phyloP scores from a whole-genome alignment of 1,140 invertebrate genomes.

The Scaptomyza hsui region DNA sequence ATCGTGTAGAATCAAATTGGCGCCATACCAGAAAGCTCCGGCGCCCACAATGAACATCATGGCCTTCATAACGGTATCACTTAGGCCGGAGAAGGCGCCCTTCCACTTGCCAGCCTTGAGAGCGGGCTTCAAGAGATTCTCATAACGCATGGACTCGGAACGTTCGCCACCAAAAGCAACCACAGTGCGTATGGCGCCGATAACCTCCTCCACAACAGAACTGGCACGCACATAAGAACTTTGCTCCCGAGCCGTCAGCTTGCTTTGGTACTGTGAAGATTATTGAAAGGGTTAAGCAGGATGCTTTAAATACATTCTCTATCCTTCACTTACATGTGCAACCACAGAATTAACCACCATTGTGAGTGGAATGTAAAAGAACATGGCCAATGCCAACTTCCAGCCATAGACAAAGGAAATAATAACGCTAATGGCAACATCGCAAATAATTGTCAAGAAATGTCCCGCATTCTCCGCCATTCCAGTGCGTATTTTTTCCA shows the following conservation, averaged over 20 bases:
- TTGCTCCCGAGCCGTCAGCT: conserved; percentile 88
- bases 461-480: conserved; percentile 94
- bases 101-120: conserved; percentile 87
- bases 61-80: conserved; percentile 91
- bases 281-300: conserved; percentile 70
- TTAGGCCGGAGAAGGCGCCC: conserved; percentile 89
- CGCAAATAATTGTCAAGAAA: conserved; percentile 88
- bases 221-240: conserved; percentile 90
- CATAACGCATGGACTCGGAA: conserved; percentile 89
- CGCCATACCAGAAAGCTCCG: conserved; percentile 93
- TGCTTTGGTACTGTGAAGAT: conserved; percentile 88
- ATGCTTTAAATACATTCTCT: conserved; percentile 62
- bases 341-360: conserved; percentile 88
- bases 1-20: conserved; percentile 87
- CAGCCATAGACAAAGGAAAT: conserved; percentile 91
- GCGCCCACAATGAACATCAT: conserved; percentile 92
- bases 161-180: conserved; percentile 92
- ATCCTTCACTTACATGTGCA: conserved; percentile 86
- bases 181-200: conserved; percentile 91
- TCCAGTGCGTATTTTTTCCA: conserved; percentile 93
- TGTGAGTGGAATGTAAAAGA: conserved; percentile 92
- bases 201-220: conserved; percentile 90
- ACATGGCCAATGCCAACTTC: conserved; percentile 92
- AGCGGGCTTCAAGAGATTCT: conserved; percentile 84
- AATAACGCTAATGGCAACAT: conserved; percentile 88